A percentile compares a stretch with the other conserved stretches of the same genome.
Conservation (phyloP, 2,888 invertebrate genomes). For the Erannis defoliaria region DNA sequence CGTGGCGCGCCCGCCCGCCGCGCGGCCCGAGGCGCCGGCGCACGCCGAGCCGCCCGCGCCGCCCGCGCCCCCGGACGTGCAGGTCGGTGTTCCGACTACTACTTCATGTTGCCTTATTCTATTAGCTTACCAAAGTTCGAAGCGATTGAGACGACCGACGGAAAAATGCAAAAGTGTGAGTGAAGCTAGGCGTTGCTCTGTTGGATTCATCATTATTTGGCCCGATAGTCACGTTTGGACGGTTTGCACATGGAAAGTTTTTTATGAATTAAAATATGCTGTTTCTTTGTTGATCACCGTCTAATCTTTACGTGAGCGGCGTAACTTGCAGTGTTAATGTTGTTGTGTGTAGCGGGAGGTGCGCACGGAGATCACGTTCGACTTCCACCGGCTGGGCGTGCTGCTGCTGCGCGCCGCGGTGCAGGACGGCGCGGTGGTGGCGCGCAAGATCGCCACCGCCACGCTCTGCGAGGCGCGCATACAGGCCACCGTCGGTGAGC, state of each 20-base stretch:
- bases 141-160: too few relatives aligned
- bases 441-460: slow-evolving; percentile 97
- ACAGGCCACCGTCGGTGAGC: slow-evolving; percentile 91
- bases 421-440: slow-evolving; percentile 90
- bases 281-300: too few relatives aligned
- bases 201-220: too few relatives aligned
- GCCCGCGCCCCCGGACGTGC: slow-evolving; percentile 50
- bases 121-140: too few relatives aligned
- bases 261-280: too few relatives aligned
- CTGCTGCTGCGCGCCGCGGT: slow-evolving; percentile 93
- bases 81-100: slow-evolving; percentile 23
- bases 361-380: slow-evolving; percentile 94
- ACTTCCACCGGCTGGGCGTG: slow-evolving; percentile 96
- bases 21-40: slow-evolving; percentile 44
- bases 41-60: slow-evolving; percentile 48
- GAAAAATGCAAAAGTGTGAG: too few relatives aligned
- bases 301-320: too few relatives aligned
- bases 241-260: too few relatives aligned
- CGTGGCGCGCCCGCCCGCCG: slow-evolving; percentile 67
- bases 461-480: slow-evolving; percentile 96
- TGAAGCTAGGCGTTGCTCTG: too few relatives aligned
- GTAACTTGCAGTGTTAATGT: too few relatives aligned
- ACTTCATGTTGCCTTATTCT: too few relatives aligned
- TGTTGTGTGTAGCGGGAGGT: slow-evolving; percentile 61
- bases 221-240: too few relatives aligned